Evolutionary conservation across 2,888 invertebrate species (phyloP).

Genomic region (Bedellia somnulentella): DNA sequence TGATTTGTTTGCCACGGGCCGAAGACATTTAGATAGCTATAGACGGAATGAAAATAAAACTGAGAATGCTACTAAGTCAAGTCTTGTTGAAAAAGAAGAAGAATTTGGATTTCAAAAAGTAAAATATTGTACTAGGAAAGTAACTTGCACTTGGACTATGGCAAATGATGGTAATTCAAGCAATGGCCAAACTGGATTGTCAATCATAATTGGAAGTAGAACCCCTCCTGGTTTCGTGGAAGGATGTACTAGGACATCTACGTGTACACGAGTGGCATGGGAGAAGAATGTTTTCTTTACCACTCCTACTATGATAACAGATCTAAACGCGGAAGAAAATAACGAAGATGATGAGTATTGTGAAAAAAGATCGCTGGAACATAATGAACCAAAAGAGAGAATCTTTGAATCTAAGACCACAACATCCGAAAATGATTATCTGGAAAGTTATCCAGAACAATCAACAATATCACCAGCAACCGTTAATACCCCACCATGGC

Average conservation of each 20-base stretch:
- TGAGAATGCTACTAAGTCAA: slow-evolving; percentile 25
- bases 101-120: slow-evolving; percentile 23
- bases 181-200: slow-evolving; percentile 15
- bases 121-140: slow-evolving; percentile 37
- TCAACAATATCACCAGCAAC: no score
- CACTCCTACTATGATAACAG: no score
- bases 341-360: slow-evolving; percentile 40
- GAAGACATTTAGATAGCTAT: no score
- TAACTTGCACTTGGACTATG: slow-evolving; percentile 48
- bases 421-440: background rate
- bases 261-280: slow-evolving; percentile 45
- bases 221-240: slow-evolving; percentile 45
- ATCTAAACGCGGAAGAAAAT: slow-evolving; percentile 3
- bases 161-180: no score
- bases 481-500: no score
- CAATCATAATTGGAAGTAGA: background rate
- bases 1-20: slow-evolving; percentile 19
- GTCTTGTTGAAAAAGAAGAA: background rate
- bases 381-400: slow-evolving; percentile 23
- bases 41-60: no score
- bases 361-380: slow-evolving; percentile 35
- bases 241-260: slow-evolving; percentile 44
- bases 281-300: no score
- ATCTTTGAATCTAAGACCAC: background rate
- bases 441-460: background rate